Conservation (phyloP, 2,888 invertebrate genomes). For the Synergus laeviventris region DNA sequence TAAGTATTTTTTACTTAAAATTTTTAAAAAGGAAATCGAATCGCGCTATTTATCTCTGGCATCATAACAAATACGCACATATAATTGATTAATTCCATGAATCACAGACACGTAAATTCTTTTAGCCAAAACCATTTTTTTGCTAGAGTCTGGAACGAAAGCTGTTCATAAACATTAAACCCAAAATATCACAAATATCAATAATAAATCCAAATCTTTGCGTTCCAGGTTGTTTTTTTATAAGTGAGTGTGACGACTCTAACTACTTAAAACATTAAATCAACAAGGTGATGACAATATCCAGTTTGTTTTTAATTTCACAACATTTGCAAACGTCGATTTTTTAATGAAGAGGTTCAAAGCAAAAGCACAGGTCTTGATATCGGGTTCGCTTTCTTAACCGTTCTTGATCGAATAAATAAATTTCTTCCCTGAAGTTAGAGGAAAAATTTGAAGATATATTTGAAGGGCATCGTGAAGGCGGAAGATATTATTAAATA, state of each 20-base stretch:
- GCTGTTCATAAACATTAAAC: background rate
- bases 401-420: background rate
- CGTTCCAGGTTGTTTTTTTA: background rate
- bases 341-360: conserved; percentile 1
- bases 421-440: conserved; percentile 8
- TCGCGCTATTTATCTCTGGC: background rate
- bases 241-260: background rate
- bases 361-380: background rate
- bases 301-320: conserved; percentile 1
- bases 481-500: background rate
- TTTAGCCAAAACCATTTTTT: background rate
- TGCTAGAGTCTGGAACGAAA: background rate
- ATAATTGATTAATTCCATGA: background rate
- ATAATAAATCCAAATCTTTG: background rate
- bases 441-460: conserved; percentile 4
- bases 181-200: background rate
- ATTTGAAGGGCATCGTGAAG: background rate
- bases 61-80: background rate
- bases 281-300: conserved; percentile 11
- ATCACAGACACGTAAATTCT: background rate
- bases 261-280: conserved; percentile 4
- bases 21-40: background rate
- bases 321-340: background rate
- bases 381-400: background rate
- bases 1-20: background rate